These are phyloP conservation scores for Denticeps clupeoides DNA, from an alignment of 2,797 vertebrate species.

Conservation along the genomic window DNA sequence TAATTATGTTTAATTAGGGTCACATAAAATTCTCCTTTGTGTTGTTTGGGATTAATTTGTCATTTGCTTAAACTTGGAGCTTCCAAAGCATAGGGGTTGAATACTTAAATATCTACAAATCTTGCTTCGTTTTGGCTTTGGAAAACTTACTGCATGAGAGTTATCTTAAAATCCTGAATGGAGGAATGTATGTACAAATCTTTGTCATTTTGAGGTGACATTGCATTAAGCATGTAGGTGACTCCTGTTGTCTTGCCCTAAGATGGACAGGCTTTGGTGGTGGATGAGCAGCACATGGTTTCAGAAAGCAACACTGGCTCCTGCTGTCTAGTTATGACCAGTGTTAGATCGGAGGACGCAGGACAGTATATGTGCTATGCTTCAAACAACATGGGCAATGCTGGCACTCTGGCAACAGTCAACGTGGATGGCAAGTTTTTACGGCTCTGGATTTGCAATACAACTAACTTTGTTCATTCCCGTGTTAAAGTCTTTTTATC, in stretches of 20 bases:
- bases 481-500: background rate
- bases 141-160: too few species aligned
- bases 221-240: too few species aligned
- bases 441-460: background rate
- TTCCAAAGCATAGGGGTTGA: too few species aligned
- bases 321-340: constrained; percentile 80
- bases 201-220: too few species aligned
- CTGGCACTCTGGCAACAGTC: constrained; percentile 77
- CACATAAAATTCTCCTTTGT: too few species aligned
- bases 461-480: background rate
- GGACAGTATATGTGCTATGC: constrained; percentile 93
- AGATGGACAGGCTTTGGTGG: constrained; percentile 82
- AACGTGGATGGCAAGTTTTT: constrained; percentile 76
- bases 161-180: too few species aligned
- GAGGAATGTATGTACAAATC: too few species aligned
- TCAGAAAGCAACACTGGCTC: constrained; percentile 75
- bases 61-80: too few species aligned
- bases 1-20: too few species aligned
- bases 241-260: background rate
- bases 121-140: too few species aligned
- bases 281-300: constrained; percentile 84
- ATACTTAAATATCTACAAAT: too few species aligned
- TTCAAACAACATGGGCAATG: constrained; percentile 69
- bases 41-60: too few species aligned
- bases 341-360: constrained; percentile 65